These are phyloP conservation scores for Sturmia bella DNA, from an alignment of 2,888 invertebrate species.

Conservation along the genomic window DNA sequence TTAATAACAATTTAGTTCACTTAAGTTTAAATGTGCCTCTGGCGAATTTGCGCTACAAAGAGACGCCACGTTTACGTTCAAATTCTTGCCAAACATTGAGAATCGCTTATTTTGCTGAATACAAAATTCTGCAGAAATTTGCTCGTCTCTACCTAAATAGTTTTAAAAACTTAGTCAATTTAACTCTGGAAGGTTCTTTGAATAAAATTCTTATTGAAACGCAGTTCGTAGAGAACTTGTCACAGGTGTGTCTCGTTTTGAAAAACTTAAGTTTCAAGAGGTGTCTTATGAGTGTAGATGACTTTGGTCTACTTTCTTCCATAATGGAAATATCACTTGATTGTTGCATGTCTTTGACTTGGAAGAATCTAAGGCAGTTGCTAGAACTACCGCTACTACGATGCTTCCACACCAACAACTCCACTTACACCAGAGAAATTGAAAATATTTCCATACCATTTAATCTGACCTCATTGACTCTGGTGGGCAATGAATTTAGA, in stretches of 20 bases:
- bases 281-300: slow-evolving; percentile 24
- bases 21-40: slow-evolving; percentile 28
- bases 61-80: not conserved
- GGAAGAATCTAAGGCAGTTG: slow-evolving; percentile 46
- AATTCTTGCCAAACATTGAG: slow-evolving; percentile 11
- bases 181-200: slow-evolving; percentile 40
- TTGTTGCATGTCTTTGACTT: slow-evolving; percentile 40
- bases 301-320: slow-evolving; percentile 2
- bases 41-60: slow-evolving; percentile 13
- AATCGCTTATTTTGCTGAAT: slow-evolving; percentile 17
- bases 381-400: not conserved
- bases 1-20: not conserved
- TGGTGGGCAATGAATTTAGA: slow-evolving; percentile 26
- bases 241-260: not conserved
- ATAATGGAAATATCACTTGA: slow-evolving; percentile 17
- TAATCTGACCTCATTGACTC: slow-evolving; percentile 6
- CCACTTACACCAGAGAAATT: slow-evolving; percentile 19
- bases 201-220: slow-evolving; percentile 29
- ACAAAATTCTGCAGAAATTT: slow-evolving; percentile 20
- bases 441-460: not conserved
- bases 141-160: slow-evolving; percentile 9
- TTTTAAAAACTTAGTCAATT: slow-evolving; percentile 22
- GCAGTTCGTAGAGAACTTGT: slow-evolving; percentile 25
- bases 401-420: slow-evolving; percentile 8
- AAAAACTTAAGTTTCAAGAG: slow-evolving; percentile 30